Evolutionary conservation across 2,888 invertebrate genomes (phyloP), one percentile per base, ranked within the genome.

Genomic region (Archips crataeganus): DNA sequence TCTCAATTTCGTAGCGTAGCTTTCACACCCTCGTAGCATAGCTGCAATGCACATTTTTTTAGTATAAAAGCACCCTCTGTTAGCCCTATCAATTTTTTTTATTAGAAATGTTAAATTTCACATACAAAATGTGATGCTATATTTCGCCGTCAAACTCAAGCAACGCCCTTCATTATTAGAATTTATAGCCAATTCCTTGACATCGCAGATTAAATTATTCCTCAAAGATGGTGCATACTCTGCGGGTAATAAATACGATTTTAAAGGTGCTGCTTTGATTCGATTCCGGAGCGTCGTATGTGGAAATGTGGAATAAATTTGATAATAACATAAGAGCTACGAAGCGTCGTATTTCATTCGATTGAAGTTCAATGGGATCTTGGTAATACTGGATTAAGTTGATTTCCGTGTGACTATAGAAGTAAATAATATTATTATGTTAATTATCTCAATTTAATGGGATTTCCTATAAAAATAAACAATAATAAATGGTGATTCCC

Each of bases 131-230:
- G 39, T 49, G 34, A 13, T 11, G n/a, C 57, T 9, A 65, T 61
- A 74, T 74, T 65, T 74, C 60, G 45, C 36, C 60, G 51, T 70
- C 61, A 59, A 59, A 42, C 23, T 42, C 51, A 8, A 67, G 51
- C 67, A 51, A 51, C 23, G 65, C 39, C 49, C 47, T 74, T 64
- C 61, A 66, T 61, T 61, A 74, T 65, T 65, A 45, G 51, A 74
- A 70, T 74, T 70, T 74, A 74, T 74, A 64, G 65, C 45, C 74
- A 65, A 74, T 74, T 70, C 49, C 68, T 69, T 63, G 68, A 73
- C 72, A 45, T 72, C n/a, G 39, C n/a, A 73, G 63, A 73, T 69
- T 73, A 69, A 73, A 73, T 73, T 64, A 69, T 73, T 51, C 42
- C 36, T 63, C 47, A 67, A 67, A 73, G 73, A 69, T 68, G 72